phyloP scores from a whole-genome alignment of 2,888 invertebrate genomes.

The Lochmaea capreae region DNA sequence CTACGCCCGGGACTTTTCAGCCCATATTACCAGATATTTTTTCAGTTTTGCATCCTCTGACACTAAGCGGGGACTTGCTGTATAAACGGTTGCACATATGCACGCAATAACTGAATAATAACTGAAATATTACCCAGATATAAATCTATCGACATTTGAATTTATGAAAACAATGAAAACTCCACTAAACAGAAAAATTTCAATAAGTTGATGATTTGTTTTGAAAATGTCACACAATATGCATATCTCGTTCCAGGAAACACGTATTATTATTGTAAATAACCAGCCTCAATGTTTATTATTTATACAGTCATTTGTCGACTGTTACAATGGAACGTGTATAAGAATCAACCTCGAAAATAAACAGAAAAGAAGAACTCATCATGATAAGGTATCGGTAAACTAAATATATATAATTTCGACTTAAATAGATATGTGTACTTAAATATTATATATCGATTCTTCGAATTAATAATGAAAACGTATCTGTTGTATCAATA shows the following conservation, averaged over 20 bases:
- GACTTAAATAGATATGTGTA: neutral
- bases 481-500: neutral
- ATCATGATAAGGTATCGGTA: slow-evolving; percentile 20
- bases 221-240: neutral
- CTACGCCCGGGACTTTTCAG: too few species aligned
- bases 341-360: neutral
- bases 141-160: too few species aligned
- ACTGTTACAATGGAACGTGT: neutral
- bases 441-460: neutral
- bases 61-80: too few species aligned
- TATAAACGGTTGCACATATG: too few species aligned
- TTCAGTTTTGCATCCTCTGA: too few species aligned
- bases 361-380: neutral
- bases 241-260: neutral
- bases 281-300: neutral
- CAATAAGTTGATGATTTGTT: neutral
- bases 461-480: neutral
- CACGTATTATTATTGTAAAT: neutral
- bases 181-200: neutral
- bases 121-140: too few species aligned
- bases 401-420: neutral
- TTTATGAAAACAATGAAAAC: too few species aligned
- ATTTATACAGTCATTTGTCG: slow-evolving; percentile 9
- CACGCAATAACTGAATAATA: too few species aligned
- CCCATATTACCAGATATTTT: too few species aligned